Evolutionary conservation across 1,140 invertebrate genomes (phyloP), one percentile per base, ranked within the genome.

Genomic region (Phymorhynchus buccinoides): DNA sequence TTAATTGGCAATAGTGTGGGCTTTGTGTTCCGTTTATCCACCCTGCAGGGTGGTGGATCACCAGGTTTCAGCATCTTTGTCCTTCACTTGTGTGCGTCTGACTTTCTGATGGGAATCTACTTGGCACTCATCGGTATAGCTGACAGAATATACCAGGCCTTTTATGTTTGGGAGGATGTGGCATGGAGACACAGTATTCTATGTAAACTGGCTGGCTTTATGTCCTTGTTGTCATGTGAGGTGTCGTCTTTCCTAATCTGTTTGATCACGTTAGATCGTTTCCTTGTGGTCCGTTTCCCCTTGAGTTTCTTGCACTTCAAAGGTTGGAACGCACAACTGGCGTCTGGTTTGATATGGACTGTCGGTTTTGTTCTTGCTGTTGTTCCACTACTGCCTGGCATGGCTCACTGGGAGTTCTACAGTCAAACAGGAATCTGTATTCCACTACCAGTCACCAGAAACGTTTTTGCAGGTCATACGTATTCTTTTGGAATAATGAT

Each of bases 371-470:
- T 66, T 66, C 62, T 66, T 7, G 62, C 62, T 66, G 62, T 2
- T 66, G 1, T 66, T 22, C 62, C 62, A 22, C 27, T 66, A 27
- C 7, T 30, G 27, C 4, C 62, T 7, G 7, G 0, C n/a, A n/a
- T 66, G 62, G n/a, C 62, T 30, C 1, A 66, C 62, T 66, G 62
- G 62, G 7, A 66, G 62, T 66, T 66, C 62, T 66, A 66, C 62
- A 66, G 62, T 66, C 62, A 66, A n/a, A 66, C 62, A 7, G 62
- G 62, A 30, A 66, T 66, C 62, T 66, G 62, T n/a, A 66, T 66
- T 30, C 62, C 62, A 7, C 62, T 66, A 30, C 62, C 62, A 16
- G 62, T 66, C 22, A 66, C 62, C 7, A 27, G 62, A n/a, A 66
- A 22, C 18, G n/a, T 6, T 16, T 66, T 27, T 27, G 62, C 14